Percentiles rank a stretch among this genome's conserved stretches.
phyloP scores from a whole-genome alignment of 1,140 invertebrate species.

The Octopus bimaculoides region DNA sequence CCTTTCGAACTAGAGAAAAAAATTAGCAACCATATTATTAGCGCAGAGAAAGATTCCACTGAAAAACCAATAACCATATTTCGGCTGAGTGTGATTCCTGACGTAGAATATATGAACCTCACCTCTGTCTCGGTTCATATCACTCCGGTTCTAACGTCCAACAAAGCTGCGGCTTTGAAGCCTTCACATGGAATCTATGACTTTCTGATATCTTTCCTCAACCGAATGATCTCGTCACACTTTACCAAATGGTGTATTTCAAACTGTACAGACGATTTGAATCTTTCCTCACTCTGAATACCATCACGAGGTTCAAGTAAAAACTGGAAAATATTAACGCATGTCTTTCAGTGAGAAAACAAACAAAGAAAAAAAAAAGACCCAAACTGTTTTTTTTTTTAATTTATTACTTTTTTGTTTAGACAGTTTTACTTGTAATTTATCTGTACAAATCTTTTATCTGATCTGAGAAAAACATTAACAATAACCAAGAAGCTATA shows the following conservation, averaged over 20 bases:
- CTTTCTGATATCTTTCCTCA: not conserved
- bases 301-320: too few species aligned
- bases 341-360: too few species aligned
- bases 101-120: conserved; percentile 2
- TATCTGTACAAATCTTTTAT: too few species aligned
- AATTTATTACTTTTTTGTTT: too few species aligned
- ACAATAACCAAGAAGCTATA: too few species aligned
- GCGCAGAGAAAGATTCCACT: conserved; percentile 18
- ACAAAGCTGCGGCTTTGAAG: not conserved
- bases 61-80: conserved; percentile 22
- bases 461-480: too few species aligned
- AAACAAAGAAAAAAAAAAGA: too few species aligned
- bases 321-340: too few species aligned
- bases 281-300: too few species aligned
- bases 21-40: conserved; percentile 26
- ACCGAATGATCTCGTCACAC: not conserved
- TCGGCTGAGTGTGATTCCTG: conserved; percentile 22
- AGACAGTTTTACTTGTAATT: too few species aligned
- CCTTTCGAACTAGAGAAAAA: conserved; percentile 30
- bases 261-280: too few species aligned
- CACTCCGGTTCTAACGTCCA: not conserved
- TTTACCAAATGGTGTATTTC: conserved; percentile 3
- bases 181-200: not conserved
- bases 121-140: not conserved
- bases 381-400: too few species aligned